Evolutionary conservation across 1,140 invertebrate genomes (phyloP).

Genomic region (Anthonomus grandis): DNA sequence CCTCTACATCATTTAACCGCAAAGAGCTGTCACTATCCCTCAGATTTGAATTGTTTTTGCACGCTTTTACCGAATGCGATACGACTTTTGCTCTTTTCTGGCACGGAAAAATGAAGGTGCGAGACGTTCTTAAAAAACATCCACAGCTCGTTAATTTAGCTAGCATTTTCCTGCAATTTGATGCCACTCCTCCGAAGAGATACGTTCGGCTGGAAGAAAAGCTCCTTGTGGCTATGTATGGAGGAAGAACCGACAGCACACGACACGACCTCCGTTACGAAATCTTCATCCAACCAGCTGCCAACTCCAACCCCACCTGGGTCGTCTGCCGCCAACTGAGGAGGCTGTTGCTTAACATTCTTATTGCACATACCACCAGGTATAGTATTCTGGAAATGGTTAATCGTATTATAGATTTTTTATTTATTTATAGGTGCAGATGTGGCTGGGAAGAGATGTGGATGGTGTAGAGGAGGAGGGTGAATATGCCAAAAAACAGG

Average conservation of each 20-base stretch:
- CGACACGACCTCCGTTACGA: neutral
- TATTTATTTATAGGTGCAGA: slow-evolving; percentile 1
- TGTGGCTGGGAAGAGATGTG: neutral
- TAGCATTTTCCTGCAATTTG: neutral
- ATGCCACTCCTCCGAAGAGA: neutral
- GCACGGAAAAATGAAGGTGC: slow-evolving; percentile 3
- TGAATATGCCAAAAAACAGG: slow-evolving; percentile 1
- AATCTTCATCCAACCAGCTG: too few relatives aligned
- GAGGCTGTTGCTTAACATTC: neutral
- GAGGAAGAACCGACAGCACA: neutral
- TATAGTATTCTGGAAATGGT: too few relatives aligned
- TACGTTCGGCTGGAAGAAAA: neutral
- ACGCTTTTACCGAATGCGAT: neutral
- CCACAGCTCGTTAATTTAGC: neutral
- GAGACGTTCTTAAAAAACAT: neutral
- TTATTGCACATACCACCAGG: neutral
- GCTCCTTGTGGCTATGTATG: neutral
- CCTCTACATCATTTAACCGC: neutral
- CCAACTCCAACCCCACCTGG: too few relatives aligned
- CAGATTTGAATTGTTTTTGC: neutral
- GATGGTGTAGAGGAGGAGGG: neutral
- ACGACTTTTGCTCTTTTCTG: slow-evolving; percentile 2
- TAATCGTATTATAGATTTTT: too few relatives aligned
- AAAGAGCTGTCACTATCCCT: neutral
- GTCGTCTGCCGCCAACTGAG: too few relatives aligned